Percentiles rank a stretch among this genome's conserved stretches.
These are phyloP conservation scores for Apamea anceps DNA, from an alignment of 2,888 invertebrate genomes.

Conservation along the genomic window DNA sequence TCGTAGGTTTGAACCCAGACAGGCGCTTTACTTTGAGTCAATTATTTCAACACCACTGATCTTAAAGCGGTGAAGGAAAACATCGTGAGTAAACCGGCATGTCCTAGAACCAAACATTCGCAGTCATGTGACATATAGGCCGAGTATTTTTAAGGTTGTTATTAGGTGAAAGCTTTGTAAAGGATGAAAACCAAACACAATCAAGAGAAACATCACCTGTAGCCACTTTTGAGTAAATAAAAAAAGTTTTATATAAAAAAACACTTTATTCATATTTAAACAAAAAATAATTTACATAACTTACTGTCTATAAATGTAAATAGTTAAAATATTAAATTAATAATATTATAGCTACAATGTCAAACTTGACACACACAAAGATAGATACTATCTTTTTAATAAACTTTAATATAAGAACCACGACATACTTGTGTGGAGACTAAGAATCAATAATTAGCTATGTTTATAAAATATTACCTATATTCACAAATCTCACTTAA, in stretches of 20 bases:
- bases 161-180: too few species aligned
- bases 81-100: too few species aligned
- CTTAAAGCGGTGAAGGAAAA: too few species aligned
- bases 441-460: not conserved
- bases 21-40: too few species aligned
- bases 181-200: too few species aligned
- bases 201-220: too few species aligned
- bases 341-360: constrained; percentile 43
- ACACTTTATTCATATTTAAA: constrained; percentile 53
- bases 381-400: constrained; percentile 67
- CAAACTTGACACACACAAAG: constrained; percentile 65
- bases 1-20: too few species aligned
- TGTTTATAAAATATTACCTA: not conserved
- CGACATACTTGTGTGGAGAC: not conserved
- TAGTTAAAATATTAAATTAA: constrained; percentile 32
- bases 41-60: too few species aligned
- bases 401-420: constrained; percentile 19
- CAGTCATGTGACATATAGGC: too few species aligned
- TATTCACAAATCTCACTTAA: not conserved
- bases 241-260: not conserved
- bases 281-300: constrained; percentile 64
- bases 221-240: not conserved
- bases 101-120: too few species aligned
- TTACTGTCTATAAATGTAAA: constrained; percentile 38
- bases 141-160: too few species aligned